Conservation (phyloP, 2,888 invertebrate species). For the Galeruca laticollis region DNA sequence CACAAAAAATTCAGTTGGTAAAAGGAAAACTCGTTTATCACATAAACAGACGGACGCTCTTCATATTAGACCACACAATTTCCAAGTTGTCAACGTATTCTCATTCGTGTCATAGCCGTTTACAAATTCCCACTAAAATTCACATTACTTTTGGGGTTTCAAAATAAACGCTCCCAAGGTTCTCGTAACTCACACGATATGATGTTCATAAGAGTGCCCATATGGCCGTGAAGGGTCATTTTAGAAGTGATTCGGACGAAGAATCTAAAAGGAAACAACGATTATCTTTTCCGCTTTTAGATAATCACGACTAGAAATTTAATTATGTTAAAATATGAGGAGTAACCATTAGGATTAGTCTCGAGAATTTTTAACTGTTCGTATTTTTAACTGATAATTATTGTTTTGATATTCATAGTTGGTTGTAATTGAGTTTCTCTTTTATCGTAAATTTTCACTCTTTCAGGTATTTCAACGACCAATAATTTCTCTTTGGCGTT, state of each 20-base stretch:
- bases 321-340: not conserved
- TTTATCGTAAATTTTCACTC: too few relatives aligned
- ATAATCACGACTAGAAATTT: conserved; percentile 18
- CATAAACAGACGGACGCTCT: not conserved
- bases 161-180: conserved; percentile 34
- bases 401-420: too few relatives aligned
- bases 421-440: too few relatives aligned
- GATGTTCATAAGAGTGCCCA: conserved; percentile 37
- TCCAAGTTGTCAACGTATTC: not conserved
- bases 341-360: too few relatives aligned
- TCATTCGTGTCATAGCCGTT: not conserved
- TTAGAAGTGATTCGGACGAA: conserved; percentile 27
- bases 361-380: too few relatives aligned
- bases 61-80: not conserved
- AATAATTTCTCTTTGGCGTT: not conserved
- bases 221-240: conserved; percentile 32
- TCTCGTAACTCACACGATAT: conserved; percentile 34
- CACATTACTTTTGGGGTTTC: conserved; percentile 26
- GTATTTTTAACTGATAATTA: too few relatives aligned
- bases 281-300: conserved; percentile 17
- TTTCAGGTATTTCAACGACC: not conserved
- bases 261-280: conserved; percentile 19
- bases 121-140: conserved; percentile 1
- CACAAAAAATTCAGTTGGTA: too few relatives aligned
- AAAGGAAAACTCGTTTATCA: too few relatives aligned